phyloP scores from a whole-genome alignment of 1,140 invertebrate species.

The Diuraphis noxia region DNA sequence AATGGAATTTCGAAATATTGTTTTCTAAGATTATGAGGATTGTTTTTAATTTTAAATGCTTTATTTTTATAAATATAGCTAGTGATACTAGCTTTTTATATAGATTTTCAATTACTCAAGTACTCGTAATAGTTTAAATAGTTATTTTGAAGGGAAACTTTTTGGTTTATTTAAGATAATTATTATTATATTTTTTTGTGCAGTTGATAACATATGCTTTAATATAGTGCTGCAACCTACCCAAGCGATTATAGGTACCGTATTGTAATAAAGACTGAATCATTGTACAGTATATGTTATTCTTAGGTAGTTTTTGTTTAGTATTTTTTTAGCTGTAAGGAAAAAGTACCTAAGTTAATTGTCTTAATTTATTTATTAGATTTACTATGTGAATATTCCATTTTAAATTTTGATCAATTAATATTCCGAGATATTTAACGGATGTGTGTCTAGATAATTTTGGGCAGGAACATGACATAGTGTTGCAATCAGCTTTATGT shows the following conservation, averaged over 20 bases:
- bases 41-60: not conserved
- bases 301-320: constrained; percentile 6
- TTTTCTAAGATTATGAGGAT: not conserved
- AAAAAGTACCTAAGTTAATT: constrained; percentile 2
- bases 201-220: not conserved
- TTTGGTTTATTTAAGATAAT: constrained; percentile 18
- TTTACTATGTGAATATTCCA: constrained; percentile 6
- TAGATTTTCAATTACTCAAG: not conserved
- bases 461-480: not conserved
- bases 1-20: not conserved
- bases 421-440: not conserved
- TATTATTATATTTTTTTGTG: constrained; percentile 22
- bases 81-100: not conserved
- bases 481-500: constrained; percentile 11
- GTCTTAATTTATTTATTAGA: not conserved
- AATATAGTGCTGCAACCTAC: not conserved
- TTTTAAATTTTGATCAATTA: constrained; percentile 20
- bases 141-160: not conserved
- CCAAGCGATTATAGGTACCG: not conserved
- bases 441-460: not conserved
- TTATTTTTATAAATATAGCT: not conserved
- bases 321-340: not conserved
- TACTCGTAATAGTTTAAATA: constrained; percentile 7
- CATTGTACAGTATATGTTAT: not conserved
- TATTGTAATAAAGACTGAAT: not conserved